A percentile compares a stretch with the other conserved stretches of the same genome.
Conservation (phyloP, 2,797 vertebrate species). For the Champsocephalus esox region DNA sequence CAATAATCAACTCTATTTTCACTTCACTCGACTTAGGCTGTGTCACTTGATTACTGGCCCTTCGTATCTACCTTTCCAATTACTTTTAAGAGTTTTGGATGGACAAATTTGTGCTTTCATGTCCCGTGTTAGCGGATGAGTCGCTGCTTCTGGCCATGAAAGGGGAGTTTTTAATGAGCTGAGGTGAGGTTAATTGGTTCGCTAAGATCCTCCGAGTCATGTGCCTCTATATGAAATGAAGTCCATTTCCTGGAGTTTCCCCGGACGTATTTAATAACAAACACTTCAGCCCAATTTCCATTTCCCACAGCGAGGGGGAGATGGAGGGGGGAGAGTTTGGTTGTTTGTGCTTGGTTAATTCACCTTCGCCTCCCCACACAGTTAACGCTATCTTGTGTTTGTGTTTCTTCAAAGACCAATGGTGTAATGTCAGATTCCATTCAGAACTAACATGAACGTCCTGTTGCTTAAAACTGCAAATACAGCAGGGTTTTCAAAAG, state of each 20-base stretch:
- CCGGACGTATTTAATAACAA: conserved; percentile 87
- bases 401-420: conserved; percentile 32
- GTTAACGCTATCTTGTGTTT: conserved; percentile 14
- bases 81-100: conserved; percentile 86
- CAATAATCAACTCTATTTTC: conserved; percentile 70
- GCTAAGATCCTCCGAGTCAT: conserved; percentile 85
- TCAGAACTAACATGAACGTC: background rate
- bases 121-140: conserved; percentile 84
- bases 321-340: background rate
- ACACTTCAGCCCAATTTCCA: conserved; percentile 86
- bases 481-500: conserved; percentile 10
- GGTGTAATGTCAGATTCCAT: conserved; percentile 32
- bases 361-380: background rate
- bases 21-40: conserved; percentile 76
- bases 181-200: conserved; percentile 88
- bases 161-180: conserved; percentile 88
- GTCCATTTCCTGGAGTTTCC: conserved; percentile 85
- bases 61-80: conserved; percentile 87
- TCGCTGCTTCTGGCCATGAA: conserved; percentile 85
- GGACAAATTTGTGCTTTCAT: conserved; percentile 88
- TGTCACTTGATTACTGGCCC: conserved; percentile 81
- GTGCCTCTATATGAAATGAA: conserved; percentile 86
- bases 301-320: conserved; percentile 61
- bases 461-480: conserved; percentile 15
- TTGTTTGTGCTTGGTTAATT: conserved; percentile 56